phyloP scores from a whole-genome alignment of 2,113 vertebrate species.

The Pluvialis apricaria region DNA sequence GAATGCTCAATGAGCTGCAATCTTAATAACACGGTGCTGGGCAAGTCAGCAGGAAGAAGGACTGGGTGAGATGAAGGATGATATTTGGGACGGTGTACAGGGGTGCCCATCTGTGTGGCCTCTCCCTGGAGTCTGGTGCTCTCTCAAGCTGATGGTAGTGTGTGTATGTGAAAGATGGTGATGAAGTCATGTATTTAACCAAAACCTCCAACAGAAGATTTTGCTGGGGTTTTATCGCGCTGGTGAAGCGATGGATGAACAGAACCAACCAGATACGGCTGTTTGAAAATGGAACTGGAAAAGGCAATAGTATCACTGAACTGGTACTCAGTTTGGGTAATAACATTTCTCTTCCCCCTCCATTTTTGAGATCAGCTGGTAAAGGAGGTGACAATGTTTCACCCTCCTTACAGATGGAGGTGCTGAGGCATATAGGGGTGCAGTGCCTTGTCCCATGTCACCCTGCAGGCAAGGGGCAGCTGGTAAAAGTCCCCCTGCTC shows the following conservation, averaged over 20 bases:
- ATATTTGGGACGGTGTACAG: not conserved
- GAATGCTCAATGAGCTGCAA: not conserved
- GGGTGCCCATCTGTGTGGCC: not conserved
- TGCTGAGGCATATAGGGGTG: not conserved
- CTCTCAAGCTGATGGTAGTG: not conserved
- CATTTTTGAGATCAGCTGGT: not conserved
- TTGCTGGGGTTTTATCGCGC: not conserved
- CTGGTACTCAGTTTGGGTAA: not conserved
- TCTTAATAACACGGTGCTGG: constrained; percentile 41
- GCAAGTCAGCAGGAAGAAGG: not conserved
- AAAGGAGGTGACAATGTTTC: not conserved
- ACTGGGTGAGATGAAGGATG: constrained; percentile 16
- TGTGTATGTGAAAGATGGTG: not conserved
- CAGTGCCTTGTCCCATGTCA: not conserved
- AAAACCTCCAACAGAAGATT: not conserved
- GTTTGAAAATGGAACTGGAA: not conserved
- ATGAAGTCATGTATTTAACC: not conserved
- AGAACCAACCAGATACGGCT: not conserved
- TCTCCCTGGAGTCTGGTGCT: not conserved
- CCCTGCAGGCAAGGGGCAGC: not conserved
- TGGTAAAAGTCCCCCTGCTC: not conserved
- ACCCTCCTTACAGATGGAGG: rapidly evolving
- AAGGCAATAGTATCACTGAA: not conserved
- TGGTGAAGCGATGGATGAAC: not conserved
- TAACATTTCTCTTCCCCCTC: not conserved